Conservation (phyloP, 2,797 vertebrate species). For the Sebastes iracundus region DNA sequence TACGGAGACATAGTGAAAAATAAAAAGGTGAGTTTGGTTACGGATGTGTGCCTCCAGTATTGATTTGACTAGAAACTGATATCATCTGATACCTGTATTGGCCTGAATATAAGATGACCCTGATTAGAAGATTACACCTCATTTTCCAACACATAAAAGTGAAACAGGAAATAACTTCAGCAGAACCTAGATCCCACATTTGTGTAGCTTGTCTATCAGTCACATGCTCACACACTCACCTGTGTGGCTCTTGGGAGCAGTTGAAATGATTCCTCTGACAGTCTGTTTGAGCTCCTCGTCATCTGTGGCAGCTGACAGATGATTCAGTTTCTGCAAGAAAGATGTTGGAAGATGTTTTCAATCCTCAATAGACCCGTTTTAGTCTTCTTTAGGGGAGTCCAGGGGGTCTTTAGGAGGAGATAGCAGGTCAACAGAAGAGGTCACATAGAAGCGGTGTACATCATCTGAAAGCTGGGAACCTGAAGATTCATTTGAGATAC, state of each 20-base stretch:
- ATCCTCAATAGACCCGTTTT: background rate
- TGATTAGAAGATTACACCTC: background rate
- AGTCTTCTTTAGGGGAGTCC: too few relatives aligned
- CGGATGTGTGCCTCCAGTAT: background rate
- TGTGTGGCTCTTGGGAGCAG: background rate
- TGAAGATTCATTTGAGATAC: too few relatives aligned
- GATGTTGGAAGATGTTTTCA: background rate
- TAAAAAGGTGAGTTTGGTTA: slow-evolving; percentile 66
- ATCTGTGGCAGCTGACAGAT: background rate
- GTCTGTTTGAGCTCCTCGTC: background rate
- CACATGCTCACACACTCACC: background rate
- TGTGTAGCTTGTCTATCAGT: background rate
- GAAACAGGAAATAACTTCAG: background rate
- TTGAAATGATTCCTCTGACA: background rate
- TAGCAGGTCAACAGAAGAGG: too few relatives aligned
- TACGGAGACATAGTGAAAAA: slow-evolving; percentile 78
- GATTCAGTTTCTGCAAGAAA: background rate
- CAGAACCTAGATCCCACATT: background rate
- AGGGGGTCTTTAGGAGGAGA: too few relatives aligned
- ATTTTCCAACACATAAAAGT: background rate
- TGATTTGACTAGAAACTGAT: background rate
- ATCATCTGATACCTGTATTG: background rate
- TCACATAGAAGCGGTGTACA: too few relatives aligned
- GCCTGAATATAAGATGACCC: background rate
- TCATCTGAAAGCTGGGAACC: too few relatives aligned